Percentiles rank a stretch among this genome's conserved stretches.
Conservation (phyloP, 1,140 invertebrate species). For the Tetramorium alpestre region DNA sequence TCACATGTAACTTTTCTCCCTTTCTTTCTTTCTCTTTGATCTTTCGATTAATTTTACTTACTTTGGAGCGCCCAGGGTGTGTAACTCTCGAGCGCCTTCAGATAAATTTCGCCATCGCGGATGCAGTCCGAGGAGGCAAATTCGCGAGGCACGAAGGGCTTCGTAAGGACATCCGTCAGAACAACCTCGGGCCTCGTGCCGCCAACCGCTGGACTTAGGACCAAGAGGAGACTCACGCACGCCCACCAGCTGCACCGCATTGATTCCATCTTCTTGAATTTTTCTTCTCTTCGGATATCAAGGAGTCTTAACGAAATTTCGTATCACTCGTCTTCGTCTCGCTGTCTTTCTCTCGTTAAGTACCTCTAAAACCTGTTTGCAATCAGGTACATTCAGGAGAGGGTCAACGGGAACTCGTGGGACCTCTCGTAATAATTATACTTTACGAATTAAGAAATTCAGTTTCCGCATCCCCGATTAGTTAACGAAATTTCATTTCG, state of each 20-base stretch:
- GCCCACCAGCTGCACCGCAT: background rate
- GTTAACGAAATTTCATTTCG: background rate
- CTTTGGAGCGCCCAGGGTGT: constrained; percentile 79
- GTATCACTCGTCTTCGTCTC: too few relatives aligned
- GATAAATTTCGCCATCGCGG: constrained; percentile 70
- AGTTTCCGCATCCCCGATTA: too few relatives aligned
- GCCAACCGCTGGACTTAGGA: background rate
- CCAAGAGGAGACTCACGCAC: background rate
- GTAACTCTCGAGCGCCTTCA: constrained; percentile 67
- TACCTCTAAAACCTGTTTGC: background rate
- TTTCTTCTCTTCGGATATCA: background rate
- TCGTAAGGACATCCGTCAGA: constrained; percentile 66
- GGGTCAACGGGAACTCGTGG: background rate
- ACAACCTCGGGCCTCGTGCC: constrained; percentile 67
- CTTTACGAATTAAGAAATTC: background rate
- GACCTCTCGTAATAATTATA: background rate
- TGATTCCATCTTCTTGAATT: constrained; percentile 4
- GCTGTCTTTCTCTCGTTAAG: background rate
- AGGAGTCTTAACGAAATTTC: background rate
- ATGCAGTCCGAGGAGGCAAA: constrained; percentile 68
- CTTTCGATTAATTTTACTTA: constrained; percentile 63
- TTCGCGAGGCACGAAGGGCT: constrained; percentile 70
- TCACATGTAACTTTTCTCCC: background rate
- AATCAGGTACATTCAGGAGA: background rate
- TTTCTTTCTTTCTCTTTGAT: background rate